Percentiles rank a stretch among this genome's conserved stretches.
Conservation (phyloP, 2,888 invertebrate species). For the Agrotis exclamationis region DNA sequence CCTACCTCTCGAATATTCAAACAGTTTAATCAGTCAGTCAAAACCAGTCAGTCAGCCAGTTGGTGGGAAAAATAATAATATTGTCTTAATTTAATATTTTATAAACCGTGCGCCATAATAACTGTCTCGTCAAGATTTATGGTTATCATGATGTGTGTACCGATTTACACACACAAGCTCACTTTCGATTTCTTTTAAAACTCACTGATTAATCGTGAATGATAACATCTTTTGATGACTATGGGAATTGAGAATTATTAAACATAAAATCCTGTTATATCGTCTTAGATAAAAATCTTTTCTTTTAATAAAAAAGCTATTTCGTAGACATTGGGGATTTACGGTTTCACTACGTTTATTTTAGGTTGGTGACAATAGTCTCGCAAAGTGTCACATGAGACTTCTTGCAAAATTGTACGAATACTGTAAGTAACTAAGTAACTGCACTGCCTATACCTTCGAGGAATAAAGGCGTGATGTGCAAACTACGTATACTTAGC, state of each 20-base stretch:
- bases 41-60: not conserved
- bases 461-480: no score
- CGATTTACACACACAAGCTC: slow-evolving; percentile 26
- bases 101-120: slow-evolving; percentile 50
- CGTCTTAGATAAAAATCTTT: not conserved
- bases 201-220: slow-evolving; percentile 14
- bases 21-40: not conserved
- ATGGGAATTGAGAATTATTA: not conserved
- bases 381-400: no score
- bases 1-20: no score
- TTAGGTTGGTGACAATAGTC: no score
- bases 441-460: no score
- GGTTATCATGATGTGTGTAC: slow-evolving; percentile 25
- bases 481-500: no score
- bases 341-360: no score
- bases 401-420: no score
- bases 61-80: slow-evolving; percentile 43
- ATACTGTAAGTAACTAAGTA: no score
- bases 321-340: no score
- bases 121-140: slow-evolving; percentile 57
- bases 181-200: slow-evolving; percentile 31
- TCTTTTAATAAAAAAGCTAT: not conserved
- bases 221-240: not conserved
- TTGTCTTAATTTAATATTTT: slow-evolving; percentile 47
- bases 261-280: not conserved